phyloP scores from a whole-genome alignment of 2,113 vertebrate genomes.

The Atherinomorus stipes region DNA sequence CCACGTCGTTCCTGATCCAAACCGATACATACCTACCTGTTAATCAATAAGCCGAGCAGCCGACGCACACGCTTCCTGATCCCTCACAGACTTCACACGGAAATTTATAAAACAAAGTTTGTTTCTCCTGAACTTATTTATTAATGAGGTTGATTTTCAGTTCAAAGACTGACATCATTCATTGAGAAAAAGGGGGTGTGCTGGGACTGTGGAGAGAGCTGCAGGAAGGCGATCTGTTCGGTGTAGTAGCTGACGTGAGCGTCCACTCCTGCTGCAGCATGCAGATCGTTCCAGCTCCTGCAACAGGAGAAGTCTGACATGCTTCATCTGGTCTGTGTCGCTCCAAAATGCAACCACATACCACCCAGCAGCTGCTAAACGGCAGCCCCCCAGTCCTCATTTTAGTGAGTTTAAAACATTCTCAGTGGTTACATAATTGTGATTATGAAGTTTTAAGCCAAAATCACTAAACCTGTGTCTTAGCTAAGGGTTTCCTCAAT shows the following conservation, averaged over 20 bases:
- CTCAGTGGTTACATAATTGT: too few species aligned
- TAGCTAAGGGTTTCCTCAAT: too few species aligned
- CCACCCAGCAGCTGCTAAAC: not conserved
- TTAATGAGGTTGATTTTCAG: not conserved
- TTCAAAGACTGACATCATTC: not conserved
- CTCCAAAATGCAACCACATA: not conserved
- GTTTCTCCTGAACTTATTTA: not conserved
- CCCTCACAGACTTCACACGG: too few species aligned
- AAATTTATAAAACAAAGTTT: too few species aligned
- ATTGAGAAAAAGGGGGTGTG: constrained; percentile 7
- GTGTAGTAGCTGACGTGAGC: constrained; percentile 5
- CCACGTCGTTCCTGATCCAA: too few species aligned
- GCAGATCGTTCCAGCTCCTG: constrained; percentile 7
- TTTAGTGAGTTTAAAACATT: too few species aligned
- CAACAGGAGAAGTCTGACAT: constrained; percentile 21
- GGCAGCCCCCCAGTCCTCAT: not conserved
- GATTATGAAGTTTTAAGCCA: too few species aligned
- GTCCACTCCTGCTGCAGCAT: not conserved
- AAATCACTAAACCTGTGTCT: too few species aligned
- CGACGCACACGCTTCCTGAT: too few species aligned
- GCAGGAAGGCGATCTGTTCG: constrained; percentile 23
- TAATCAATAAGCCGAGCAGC: too few species aligned
- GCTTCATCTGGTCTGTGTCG: not conserved
- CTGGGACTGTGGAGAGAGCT: not conserved
- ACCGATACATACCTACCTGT: too few species aligned